Base-by-base conservation (phyloP, 2,888 invertebrate genomes). In the Cistogaster globosa region DNA sequence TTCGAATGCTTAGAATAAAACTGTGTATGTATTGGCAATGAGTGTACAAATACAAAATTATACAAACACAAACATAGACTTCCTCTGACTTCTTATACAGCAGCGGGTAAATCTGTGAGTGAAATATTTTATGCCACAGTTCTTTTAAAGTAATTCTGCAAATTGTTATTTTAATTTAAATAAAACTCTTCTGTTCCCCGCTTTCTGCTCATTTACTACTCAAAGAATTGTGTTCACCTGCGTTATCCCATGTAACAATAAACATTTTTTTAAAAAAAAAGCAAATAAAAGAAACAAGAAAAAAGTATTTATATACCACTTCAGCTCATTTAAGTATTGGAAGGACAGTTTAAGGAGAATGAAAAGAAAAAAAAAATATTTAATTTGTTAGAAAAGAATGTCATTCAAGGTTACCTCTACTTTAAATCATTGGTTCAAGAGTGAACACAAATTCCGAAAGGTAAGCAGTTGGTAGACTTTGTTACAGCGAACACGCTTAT, bases 391-490 rank as follows among this genome's bases (percentile, higher is more conserved):
- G 16, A 48, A 53, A 72, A 79, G 55, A 67, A n/a, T 26, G 18
- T 58, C 26, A 26, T 72, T 79, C 51, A 72, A 79, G 65, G 79
- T 72, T 72, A 22, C 11, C 20, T 14, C 5, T 12, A 12, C 7
- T 42, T 26, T 2, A 26, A 26, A 26, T 63, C n/a, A 71, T 71
- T 79, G 63, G 57, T 48, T 57, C 60, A 79, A 22, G 36, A 18
- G 51, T 51, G 67, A 38, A 38, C 58, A 65, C 11, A 71, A 71
- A 71, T 48, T n/a, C 20, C 71, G 55, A 22, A 63, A 79, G 78
- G 45, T 71, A 63, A 6, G 16, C 7, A 58, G 38, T 57, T 38
- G 14, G 45, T 32, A 12, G 32, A 45, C 20, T 11, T 16, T 18
- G 36, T 57, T 67, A 36, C 48, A 58, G n/a, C 14, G 1, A 53